Evolutionary conservation across 1,140 invertebrate genomes (phyloP), one percentile per base, ranked within the genome.

Genomic region (Microvelia longipes): DNA sequence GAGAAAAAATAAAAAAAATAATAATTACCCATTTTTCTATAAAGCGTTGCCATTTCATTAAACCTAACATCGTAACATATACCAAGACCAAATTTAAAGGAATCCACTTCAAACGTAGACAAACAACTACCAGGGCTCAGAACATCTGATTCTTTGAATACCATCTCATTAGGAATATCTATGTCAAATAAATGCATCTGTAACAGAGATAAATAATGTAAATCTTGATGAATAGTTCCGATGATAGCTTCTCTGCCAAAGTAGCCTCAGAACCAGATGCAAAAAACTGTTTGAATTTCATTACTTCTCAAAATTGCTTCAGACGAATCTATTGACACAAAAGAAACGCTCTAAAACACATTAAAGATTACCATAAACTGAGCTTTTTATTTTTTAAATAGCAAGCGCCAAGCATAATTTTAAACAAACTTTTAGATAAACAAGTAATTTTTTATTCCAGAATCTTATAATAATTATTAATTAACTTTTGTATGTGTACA

Each of bases 1-100:
- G n/a, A n/a, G n/a, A n/a, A n/a, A n/a, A n/a, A n/a, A n/a, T n/a
- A n/a, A n/a, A n/a, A n/a, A n/a, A n/a, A n/a, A n/a, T n/a, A n/a
- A n/a, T n/a, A n/a, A n/a, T n/a, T 28, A 90, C 88, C 90, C 78
- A 83, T 78, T 66, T 88, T 86, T 25, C 90, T 82, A 81, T 96
- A 96, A 0, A 94, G 74, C 68, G 89, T 84, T 0, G 92, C 92
- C 83, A 97, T 83, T 81, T 96, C 92, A 71, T 91, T 85, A 80
- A 98, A 98, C 61, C 94, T 81, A 24, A 98, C 85, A 79, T 98
- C 96, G 77, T 97, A 97, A 76, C 95, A 98, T 75, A 98, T 95
- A 1, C 92, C 94, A 69, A 97, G 76, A 0, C 95, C 95, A 73
- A 97, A 83, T 81, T 89, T 93, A 60, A 89, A 87, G 1, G 83